Evolutionary conservation across 2,113 vertebrate species (phyloP).

Genomic region (Mungos mungo): DNA sequence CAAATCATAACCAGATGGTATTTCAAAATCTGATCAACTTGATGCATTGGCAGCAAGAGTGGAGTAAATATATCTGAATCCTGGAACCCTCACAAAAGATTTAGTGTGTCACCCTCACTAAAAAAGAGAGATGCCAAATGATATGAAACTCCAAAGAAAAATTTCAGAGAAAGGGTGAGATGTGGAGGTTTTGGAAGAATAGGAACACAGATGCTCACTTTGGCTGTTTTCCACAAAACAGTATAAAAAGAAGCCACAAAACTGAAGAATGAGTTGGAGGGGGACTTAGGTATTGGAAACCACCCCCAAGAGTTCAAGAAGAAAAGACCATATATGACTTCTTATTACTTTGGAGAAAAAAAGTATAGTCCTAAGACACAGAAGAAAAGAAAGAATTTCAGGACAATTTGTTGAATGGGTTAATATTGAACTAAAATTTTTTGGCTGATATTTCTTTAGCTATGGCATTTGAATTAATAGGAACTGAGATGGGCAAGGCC

Average conservation of each 20-base stretch:
- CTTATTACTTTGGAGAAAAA: neutral
- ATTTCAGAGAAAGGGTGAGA: neutral
- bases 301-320: neutral
- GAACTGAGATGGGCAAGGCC: neutral
- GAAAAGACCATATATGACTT: neutral
- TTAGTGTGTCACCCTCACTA: neutral
- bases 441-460: neutral
- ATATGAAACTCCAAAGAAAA: neutral
- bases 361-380: neutral
- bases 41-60: neutral
- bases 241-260: neutral
- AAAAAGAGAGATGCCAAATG: neutral
- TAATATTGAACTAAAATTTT: neutral
- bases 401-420: neutral
- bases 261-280: neutral
- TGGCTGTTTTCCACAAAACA: conserved; percentile 17
- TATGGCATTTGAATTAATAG: neutral
- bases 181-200: neutral
- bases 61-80: neutral
- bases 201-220: neutral
- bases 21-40: conserved; percentile 42
- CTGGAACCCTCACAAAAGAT: neutral
- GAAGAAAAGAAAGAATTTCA: neutral
- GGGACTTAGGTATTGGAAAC: neutral
- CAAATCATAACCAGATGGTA: conserved; percentile 41